phyloP scores from a whole-genome alignment of 2,888 invertebrate genomes.

The Tinea trinotella region DNA sequence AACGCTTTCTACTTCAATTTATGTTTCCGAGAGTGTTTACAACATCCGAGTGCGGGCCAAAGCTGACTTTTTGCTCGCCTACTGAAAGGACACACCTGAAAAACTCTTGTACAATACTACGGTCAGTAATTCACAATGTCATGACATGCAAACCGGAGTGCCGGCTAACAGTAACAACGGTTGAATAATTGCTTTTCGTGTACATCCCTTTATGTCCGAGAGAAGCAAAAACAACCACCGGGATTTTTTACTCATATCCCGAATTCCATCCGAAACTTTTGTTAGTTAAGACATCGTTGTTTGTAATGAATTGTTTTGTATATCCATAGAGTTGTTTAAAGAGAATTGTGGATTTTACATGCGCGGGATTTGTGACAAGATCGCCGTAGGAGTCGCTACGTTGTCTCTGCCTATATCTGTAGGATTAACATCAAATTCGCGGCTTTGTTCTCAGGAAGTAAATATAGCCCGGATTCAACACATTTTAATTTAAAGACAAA shows the following conservation, averaged over 20 bases:
- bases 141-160: slow-evolving; percentile 48
- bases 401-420: too few relatives aligned
- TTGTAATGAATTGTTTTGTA: not conserved
- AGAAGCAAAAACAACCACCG: slow-evolving; percentile 4
- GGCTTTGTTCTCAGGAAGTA: too few relatives aligned
- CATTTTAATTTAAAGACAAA: too few relatives aligned
- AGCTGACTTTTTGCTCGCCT: slow-evolving; percentile 48
- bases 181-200: slow-evolving; percentile 62
- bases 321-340: too few relatives aligned
- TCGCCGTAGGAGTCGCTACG: too few relatives aligned
- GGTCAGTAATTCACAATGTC: slow-evolving; percentile 52
- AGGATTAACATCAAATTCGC: too few relatives aligned
- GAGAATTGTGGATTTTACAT: too few relatives aligned
- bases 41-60: slow-evolving; percentile 38
- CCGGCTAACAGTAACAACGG: slow-evolving; percentile 29
- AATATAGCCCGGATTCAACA: too few relatives aligned
- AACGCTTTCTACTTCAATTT: slow-evolving; percentile 6
- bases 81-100: slow-evolving; percentile 50
- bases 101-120: slow-evolving; percentile 33
- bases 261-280: slow-evolving; percentile 2
- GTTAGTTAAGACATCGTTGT: slow-evolving; percentile 1
- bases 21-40: slow-evolving; percentile 35
- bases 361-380: too few relatives aligned
- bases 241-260: slow-evolving; percentile 1
- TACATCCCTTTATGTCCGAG: slow-evolving; percentile 21